Conservation (phyloP, 64 coral and sea anemone species). For the Porites lutea region DNA sequence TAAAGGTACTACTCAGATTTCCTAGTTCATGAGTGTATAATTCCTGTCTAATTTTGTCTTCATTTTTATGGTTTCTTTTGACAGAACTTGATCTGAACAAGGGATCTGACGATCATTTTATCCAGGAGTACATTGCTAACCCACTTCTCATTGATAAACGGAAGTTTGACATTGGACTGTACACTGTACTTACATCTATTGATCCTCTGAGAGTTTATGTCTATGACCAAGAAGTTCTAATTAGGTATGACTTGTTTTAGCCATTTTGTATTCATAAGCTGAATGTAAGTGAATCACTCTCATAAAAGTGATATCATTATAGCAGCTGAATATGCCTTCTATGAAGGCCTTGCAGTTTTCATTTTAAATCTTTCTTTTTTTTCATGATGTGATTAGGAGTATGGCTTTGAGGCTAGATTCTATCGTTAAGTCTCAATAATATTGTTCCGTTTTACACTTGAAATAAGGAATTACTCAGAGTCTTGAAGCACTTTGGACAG, state of each 20-base stretch:
- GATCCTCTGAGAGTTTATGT: conserved; percentile 94
- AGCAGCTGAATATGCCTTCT: too few species aligned
- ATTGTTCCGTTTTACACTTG: too few species aligned
- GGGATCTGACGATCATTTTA: conserved; percentile 77
- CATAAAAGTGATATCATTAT: too few species aligned
- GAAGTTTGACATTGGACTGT: conserved; percentile 98
- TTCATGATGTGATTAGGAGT: too few species aligned
- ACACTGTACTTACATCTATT: conserved; percentile 91
- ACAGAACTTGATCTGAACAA: conserved; percentile 83
- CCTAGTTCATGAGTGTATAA: background rate
- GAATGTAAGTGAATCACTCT: too few species aligned
- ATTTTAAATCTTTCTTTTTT: too few species aligned
- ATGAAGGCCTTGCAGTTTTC: too few species aligned
- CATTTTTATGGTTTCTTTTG: background rate
- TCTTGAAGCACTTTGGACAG: too few species aligned
- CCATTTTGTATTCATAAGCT: too few species aligned
- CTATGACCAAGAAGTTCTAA: conserved; percentile 87
- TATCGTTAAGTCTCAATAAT: too few species aligned
- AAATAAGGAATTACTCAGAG: too few species aligned
- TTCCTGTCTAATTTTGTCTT: background rate
- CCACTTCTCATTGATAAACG: conserved; percentile 88
- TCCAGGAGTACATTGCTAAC: conserved; percentile 92
- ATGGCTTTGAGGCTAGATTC: too few species aligned
- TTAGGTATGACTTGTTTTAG: conserved; percentile 59
- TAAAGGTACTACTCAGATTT: background rate